Evolutionary conservation across 2,888 invertebrate genomes (phyloP).

Genomic region (Halocaridina rubra): DNA sequence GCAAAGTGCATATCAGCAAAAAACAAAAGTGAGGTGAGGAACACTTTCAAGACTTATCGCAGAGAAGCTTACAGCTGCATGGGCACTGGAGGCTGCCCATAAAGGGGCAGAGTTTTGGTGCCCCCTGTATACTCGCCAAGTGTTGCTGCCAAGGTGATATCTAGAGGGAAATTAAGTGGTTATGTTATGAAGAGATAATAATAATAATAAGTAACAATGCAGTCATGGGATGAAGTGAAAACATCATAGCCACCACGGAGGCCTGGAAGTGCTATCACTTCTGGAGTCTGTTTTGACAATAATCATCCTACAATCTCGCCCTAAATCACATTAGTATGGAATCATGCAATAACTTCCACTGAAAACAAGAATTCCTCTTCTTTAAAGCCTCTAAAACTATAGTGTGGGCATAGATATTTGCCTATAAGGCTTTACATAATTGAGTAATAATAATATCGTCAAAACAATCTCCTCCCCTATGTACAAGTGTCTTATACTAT

Average conservation of each 20-base stretch:
- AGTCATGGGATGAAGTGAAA: slow-evolving; percentile 32
- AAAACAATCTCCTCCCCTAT: slow-evolving; percentile 20
- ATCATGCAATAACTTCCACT: no score
- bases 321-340: no score
- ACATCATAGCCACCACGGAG: slow-evolving; percentile 36
- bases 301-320: no score
- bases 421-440: not conserved
- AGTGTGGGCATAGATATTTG: no score
- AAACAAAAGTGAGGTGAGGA: slow-evolving; percentile 23
- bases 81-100: slow-evolving; percentile 48
- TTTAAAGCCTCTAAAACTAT: no score
- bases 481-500: slow-evolving; percentile 48
- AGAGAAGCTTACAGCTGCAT: slow-evolving; percentile 37
- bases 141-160: slow-evolving; percentile 54
- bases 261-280: slow-evolving; percentile 41
- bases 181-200: slow-evolving; percentile 38
- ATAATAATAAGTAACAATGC: slow-evolving; percentile 43
- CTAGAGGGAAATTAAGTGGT: slow-evolving; percentile 47
- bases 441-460: not conserved
- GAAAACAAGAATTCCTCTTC: no score
- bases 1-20: not conserved
- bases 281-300: not conserved
- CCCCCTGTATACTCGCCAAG: slow-evolving; percentile 51
- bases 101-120: slow-evolving; percentile 36
- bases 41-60: slow-evolving; percentile 20